These are phyloP conservation scores for Nebria brevicollis DNA, from an alignment of 2,888 invertebrate species.

Conservation along the genomic window DNA sequence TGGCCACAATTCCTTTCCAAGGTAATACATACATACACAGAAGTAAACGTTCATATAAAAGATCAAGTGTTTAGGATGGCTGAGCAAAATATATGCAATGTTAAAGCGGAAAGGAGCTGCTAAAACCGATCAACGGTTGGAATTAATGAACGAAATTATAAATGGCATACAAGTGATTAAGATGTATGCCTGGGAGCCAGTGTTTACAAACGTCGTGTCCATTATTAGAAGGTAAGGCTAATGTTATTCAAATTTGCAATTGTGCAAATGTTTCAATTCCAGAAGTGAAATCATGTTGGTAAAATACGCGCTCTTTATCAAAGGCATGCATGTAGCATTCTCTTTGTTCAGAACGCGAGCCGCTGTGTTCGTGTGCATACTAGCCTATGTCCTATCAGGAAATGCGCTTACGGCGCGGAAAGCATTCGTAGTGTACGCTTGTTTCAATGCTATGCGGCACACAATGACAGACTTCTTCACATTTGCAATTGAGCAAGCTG, in stretches of 20 bases:
- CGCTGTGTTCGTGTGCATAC: conserved; percentile 76
- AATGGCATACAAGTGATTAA: conserved; percentile 89
- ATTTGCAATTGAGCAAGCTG: conserved; percentile 72
- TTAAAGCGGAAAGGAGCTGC: conserved; percentile 66
- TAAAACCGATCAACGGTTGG: conserved; percentile 73
- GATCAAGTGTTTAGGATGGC: conserved; percentile 55
- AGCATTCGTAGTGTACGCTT: conserved; percentile 77
- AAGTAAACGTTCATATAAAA: background rate
- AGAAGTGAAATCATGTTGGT: conserved; percentile 63
- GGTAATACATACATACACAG: conserved; percentile 54
- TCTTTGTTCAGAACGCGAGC: conserved; percentile 77
- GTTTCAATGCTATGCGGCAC: conserved; percentile 78
- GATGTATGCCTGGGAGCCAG: conserved; percentile 97
- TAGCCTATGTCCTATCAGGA: conserved; percentile 71
- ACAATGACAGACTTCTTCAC: conserved; percentile 80
- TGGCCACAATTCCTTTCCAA: conserved; percentile 60
- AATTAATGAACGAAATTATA: conserved; percentile 77
- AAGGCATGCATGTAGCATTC: conserved; percentile 67
- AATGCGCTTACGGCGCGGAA: conserved; percentile 74
- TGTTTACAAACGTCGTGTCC: conserved; percentile 85
- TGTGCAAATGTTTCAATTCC: background rate
- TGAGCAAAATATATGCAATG: conserved; percentile 60
- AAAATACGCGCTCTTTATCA: conserved; percentile 64
- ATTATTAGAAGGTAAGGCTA: conserved; percentile 75
- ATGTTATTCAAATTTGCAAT: background rate